Evolutionary conservation across 2,113 vertebrate genomes (phyloP), one percentile per base, ranked within the genome.

Genomic region (Cebidichthys violaceus): DNA sequence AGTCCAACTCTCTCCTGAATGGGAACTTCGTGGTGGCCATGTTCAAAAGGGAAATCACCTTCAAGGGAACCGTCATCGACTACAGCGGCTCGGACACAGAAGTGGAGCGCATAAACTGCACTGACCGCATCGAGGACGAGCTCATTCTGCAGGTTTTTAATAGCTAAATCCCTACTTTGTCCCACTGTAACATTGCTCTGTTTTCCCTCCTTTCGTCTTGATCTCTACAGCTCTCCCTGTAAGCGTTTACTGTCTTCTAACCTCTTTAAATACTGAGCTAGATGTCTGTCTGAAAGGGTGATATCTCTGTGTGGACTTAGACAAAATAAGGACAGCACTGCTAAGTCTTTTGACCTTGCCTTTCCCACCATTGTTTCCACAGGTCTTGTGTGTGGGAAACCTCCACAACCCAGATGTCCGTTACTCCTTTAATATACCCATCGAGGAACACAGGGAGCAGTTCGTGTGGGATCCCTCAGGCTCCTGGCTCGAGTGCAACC

Each of bases 11-110:
- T 82, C 93, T 99, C 68, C 95, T 99, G 86, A 99, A 99, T 88
- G 98, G 98, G 82, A 97, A 99, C 95, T 99, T 98, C 93, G 96
- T 99, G 93, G 98, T 99, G 88, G 97, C 96, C 94, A 97, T 97
- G 96, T 97, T 97, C 90, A 99, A 97, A 94, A 97, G 95, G 93
- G 97, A 98, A 95, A 96, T 99, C 90, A 95, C 86, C 81, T 89
- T 98, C 74, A 95, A 96, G 89, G 97, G 97, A 92, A 94, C 94
- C 9, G 90, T 95, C 85, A 96, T 99, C 24, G 98, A 99, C 83
- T 99, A 99, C 94, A 99, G 94, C 82, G 98, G 98, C 83, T 99
- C 98, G 9, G 97, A 99, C 92, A 96, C 86, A 65, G 95, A 96
- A 1, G 84, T 96, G 77, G 98, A 99, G 89, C 96, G 97, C 82